Evolutionary conservation across 2,888 invertebrate genomes (phyloP).

Genomic region (Coronaproctus castanopsis): DNA sequence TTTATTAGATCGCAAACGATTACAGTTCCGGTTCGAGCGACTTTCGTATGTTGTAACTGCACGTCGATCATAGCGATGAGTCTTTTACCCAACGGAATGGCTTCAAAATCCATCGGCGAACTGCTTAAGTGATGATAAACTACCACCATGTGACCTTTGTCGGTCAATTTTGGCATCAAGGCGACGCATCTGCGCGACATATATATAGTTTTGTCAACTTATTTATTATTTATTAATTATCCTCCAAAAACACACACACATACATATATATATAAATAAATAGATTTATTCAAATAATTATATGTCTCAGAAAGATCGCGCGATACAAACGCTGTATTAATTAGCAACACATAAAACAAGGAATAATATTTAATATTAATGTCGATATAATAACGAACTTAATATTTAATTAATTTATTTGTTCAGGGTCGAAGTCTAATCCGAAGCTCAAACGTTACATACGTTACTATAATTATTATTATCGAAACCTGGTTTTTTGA

Average conservation of each 20-base stretch:
- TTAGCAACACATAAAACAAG: too few species aligned
- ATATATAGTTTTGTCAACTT: too few species aligned
- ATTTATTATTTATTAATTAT: too few species aligned
- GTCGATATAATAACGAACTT: too few species aligned
- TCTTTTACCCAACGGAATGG: constrained; percentile 13
- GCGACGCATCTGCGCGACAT: constrained; percentile 17
- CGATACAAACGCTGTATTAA: too few species aligned
- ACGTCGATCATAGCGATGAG: constrained; percentile 15
- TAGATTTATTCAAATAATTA: not conserved
- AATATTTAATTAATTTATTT: too few species aligned
- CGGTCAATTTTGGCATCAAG: constrained; percentile 13
- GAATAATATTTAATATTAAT: too few species aligned
- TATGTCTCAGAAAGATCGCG: too few species aligned
- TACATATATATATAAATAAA: constrained; percentile 1
- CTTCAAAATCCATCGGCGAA: constrained; percentile 14
- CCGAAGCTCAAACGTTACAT: too few species aligned
- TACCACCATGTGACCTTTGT: constrained; percentile 13
- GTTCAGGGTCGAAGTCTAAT: too few species aligned
- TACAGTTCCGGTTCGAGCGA: constrained; percentile 12
- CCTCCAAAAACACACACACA: not conserved
- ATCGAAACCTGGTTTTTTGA: too few species aligned
- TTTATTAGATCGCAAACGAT: constrained; percentile 14
- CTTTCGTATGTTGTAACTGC: constrained; percentile 12
- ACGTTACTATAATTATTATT: too few species aligned
- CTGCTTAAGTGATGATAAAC: constrained; percentile 15